Conservation (phyloP, 2,797 vertebrate genomes). For the Neosilurus mollespiculum region DNA sequence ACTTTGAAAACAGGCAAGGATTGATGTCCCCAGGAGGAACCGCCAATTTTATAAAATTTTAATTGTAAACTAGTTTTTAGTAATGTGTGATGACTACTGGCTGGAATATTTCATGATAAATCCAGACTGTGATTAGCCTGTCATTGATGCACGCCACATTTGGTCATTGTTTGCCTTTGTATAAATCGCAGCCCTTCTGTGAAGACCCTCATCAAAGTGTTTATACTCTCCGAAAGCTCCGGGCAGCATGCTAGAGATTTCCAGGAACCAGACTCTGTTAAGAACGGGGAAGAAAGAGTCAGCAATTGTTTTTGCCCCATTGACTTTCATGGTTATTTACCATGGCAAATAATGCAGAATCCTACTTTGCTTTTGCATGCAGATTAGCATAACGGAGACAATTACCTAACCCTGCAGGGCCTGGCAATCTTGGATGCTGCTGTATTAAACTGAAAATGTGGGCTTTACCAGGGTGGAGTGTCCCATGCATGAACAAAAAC, state of each 20-base stretch:
- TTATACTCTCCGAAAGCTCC: constrained; percentile 58
- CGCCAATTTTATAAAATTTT: not conserved
- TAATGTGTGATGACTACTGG: not conserved
- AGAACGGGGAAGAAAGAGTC: constrained; percentile 42
- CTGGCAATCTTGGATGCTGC: constrained; percentile 29
- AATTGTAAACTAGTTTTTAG: not conserved
- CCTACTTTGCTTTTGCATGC: constrained; percentile 49
- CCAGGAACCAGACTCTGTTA: constrained; percentile 49
- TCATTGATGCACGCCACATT: constrained; percentile 47
- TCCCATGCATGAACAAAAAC: constrained; percentile 35
- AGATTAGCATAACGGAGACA: constrained; percentile 46
- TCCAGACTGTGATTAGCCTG: constrained; percentile 30
- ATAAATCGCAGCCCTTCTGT: constrained; percentile 61
- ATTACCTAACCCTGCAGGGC: constrained; percentile 51
- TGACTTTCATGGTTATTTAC: constrained; percentile 65
- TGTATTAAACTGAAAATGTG: constrained; percentile 46
- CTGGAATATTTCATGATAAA: constrained; percentile 8
- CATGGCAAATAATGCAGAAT: constrained; percentile 59
- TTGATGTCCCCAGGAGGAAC: no score
- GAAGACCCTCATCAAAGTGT: constrained; percentile 67
- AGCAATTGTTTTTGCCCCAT: constrained; percentile 59
- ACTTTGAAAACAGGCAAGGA: no score
- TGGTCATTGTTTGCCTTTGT: constrained; percentile 59
- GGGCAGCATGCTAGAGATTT: constrained; percentile 57
- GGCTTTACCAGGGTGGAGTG: constrained; percentile 17